Percentiles rank a stretch among this genome's conserved stretches.
Evolutionary conservation across 2,113 vertebrate species (phyloP).

Genomic region (Marcusenius ussheri): DNA sequence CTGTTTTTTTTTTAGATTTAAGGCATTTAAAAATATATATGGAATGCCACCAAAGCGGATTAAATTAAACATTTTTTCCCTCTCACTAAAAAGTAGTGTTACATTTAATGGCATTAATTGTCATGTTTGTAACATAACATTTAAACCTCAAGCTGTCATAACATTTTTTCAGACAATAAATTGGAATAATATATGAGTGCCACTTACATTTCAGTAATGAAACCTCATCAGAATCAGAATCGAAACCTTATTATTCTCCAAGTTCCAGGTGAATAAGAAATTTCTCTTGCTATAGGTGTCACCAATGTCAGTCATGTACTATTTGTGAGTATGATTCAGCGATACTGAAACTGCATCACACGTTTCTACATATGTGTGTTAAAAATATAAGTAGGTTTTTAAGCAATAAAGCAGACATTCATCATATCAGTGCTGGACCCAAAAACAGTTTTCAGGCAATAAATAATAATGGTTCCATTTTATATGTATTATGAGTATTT

Average conservation of each 20-base stretch:
- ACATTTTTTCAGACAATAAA: background rate
- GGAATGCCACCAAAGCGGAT: background rate
- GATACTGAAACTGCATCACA: background rate
- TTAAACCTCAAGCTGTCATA: background rate
- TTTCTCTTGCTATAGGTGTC: background rate
- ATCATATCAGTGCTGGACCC: background rate
- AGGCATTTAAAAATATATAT: slow-evolving; percentile 48
- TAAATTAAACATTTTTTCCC: background rate
- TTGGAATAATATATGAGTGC: background rate
- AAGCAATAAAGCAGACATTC: background rate
- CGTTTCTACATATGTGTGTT: background rate
- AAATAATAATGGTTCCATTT: background rate
- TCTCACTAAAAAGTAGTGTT: background rate
- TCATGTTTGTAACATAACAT: background rate
- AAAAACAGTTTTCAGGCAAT: background rate
- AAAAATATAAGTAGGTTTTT: background rate
- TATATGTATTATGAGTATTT: background rate
- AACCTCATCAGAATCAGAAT: background rate
- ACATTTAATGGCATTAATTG: too few species aligned
- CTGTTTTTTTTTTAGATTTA: slow-evolving; percentile 47
- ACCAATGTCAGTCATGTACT: background rate
- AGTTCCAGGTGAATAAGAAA: background rate
- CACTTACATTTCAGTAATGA: background rate
- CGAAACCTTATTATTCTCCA: background rate
- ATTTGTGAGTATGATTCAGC: background rate